These are phyloP conservation scores for Rutilus rutilus DNA, from an alignment of 2,113 vertebrate genomes.

Conservation along the genomic window DNA sequence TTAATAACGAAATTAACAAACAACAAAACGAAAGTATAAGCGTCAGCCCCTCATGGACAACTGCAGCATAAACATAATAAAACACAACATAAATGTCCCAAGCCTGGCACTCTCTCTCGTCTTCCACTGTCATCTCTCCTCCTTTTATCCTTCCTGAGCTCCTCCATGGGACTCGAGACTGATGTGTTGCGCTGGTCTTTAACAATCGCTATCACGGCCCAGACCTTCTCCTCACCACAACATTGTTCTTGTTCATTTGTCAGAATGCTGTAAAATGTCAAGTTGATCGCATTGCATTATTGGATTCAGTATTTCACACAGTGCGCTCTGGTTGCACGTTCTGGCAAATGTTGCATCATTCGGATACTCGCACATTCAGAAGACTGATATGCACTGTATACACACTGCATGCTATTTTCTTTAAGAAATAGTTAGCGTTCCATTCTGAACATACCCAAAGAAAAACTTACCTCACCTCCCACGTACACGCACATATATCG, in stretches of 20 bases:
- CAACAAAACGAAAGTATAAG: too few relatives aligned
- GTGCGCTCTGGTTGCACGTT: constrained; percentile 19
- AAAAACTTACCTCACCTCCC: constrained; percentile 8
- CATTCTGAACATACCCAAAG: constrained; percentile 53
- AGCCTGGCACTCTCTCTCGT: too few relatives aligned
- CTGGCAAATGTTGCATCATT: constrained; percentile 40
- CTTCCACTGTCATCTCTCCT: too few relatives aligned
- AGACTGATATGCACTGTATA: not conserved
- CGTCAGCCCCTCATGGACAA: too few relatives aligned
- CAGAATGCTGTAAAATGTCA: not conserved
- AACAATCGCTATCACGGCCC: too few relatives aligned
- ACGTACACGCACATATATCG: not conserved
- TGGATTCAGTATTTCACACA: constrained; percentile 12
- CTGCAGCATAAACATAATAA: too few relatives aligned
- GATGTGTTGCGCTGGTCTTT: too few relatives aligned
- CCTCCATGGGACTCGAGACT: too few relatives aligned
- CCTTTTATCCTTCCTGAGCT: too few relatives aligned
- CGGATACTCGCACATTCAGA: not conserved
- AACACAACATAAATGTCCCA: too few relatives aligned
- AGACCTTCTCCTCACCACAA: too few relatives aligned
- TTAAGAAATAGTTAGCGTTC: constrained; percentile 5
- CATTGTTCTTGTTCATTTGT: constrained; percentile 41
- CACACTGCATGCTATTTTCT: constrained; percentile 7
- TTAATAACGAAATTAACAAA: too few relatives aligned
- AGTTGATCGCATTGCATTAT: constrained; percentile 17